These are phyloP conservation scores for Aphaenogaster floridana DNA, from an alignment of 1,140 invertebrate species.

Conservation along the genomic window DNA sequence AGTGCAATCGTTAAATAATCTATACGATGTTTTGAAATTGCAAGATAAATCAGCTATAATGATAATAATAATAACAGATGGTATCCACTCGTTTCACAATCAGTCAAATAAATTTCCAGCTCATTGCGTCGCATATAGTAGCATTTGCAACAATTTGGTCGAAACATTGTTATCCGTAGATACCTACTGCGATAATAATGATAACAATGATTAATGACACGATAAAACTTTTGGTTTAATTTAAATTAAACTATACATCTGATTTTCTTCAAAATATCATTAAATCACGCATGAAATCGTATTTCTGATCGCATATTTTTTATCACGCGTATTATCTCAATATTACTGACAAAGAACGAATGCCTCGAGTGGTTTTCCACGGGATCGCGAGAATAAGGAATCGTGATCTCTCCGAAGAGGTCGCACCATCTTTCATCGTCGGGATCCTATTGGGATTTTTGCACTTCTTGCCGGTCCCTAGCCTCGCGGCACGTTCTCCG, in stretches of 20 bases:
- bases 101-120: background rate
- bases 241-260: background rate
- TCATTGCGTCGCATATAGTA: background rate
- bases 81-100: background rate
- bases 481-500: conserved; percentile 1
- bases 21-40: background rate
- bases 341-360: background rate
- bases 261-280: background rate
- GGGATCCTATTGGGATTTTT: background rate
- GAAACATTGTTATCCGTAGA: background rate
- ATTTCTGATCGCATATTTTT: background rate
- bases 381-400: background rate
- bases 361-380: background rate
- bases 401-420: background rate
- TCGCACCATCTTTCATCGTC: conserved; percentile 20
- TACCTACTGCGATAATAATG: background rate
- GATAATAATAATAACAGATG: background rate
- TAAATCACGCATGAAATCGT: background rate
- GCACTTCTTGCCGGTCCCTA: background rate
- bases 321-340: background rate
- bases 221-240: background rate
- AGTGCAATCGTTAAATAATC: conserved; percentile 13
- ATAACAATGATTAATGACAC: background rate
- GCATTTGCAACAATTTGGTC: background rate
- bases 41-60: conserved; percentile 12